Conservation (phyloP, 2,113 vertebrate species). For the Peromyscus californicus region DNA sequence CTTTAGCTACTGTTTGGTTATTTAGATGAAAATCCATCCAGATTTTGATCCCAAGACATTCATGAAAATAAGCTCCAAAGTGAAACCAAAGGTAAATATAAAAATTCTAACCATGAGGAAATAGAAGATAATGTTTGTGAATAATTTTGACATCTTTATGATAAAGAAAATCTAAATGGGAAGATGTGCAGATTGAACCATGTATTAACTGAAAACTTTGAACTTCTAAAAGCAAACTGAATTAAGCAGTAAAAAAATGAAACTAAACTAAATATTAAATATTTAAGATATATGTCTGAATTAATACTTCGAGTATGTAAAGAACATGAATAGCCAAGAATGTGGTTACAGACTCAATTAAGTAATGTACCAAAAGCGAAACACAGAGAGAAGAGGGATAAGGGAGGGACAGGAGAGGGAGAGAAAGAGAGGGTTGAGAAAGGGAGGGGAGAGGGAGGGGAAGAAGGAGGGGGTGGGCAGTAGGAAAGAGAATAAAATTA, state of each 20-base stretch:
- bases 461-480: fast-evolving
- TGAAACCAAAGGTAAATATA: constrained; percentile 60
- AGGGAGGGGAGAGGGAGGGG: background rate
- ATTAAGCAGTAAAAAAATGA: constrained; percentile 26
- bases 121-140: constrained; percentile 40
- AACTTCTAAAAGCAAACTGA: constrained; percentile 23
- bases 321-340: background rate
- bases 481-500: no score
- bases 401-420: background rate
- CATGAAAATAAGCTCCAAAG: constrained; percentile 59
- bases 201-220: constrained; percentile 9
- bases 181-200: background rate
- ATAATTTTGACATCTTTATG: constrained; percentile 58
- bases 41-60: constrained; percentile 43
- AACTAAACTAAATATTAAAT: background rate
- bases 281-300: background rate
- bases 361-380: background rate
- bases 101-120: constrained; percentile 38
- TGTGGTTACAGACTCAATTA: background rate
- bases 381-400: background rate
- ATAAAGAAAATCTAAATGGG: constrained; percentile 32
- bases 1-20: constrained; percentile 6
- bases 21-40: constrained; percentile 56
- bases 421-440: no score
- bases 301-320: background rate